phyloP scores from a whole-genome alignment of 2,888 invertebrate genomes.

The Aleiodes leptofemur region DNA sequence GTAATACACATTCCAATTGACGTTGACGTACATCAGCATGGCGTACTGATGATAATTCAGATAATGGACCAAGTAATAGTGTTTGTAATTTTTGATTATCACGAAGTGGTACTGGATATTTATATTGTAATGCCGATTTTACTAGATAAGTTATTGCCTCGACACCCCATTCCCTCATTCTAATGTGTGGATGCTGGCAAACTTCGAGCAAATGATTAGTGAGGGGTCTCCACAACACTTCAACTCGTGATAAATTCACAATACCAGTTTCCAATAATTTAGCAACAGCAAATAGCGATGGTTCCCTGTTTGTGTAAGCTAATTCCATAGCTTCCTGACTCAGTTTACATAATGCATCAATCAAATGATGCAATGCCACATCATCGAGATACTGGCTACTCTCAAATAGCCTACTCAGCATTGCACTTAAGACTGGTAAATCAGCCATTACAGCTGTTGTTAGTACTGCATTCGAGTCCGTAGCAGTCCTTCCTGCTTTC shows the following conservation, averaged over 20 bases:
- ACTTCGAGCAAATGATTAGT: conserved; percentile 97
- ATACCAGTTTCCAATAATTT: conserved; percentile 98
- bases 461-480: conserved; percentile 90
- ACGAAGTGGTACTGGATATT: conserved; percentile 87
- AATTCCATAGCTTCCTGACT: conserved; percentile 98
- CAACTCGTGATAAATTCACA: conserved; percentile 94
- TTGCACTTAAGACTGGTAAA: conserved; percentile 90
- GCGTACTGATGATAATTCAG: conserved; percentile 92
- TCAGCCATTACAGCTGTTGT: conserved; percentile 98
- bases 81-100: conserved; percentile 93
- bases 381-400: conserved; percentile 96
- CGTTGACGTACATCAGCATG: conserved; percentile 96
- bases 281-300: conserved; percentile 97
- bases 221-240: conserved; percentile 95
- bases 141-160: conserved; percentile 97
- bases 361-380: conserved; percentile 95
- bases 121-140: conserved; percentile 91
- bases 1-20: conserved; percentile 95
- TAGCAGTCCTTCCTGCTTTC: conserved; percentile 87
- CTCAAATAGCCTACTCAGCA: conserved; percentile 95
- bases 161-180: conserved; percentile 98
- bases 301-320: conserved; percentile 96
- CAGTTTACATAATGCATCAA: conserved; percentile 96
- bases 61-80: conserved; percentile 90
- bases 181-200: conserved; percentile 94